These are phyloP conservation scores for Volucella inflata DNA, from an alignment of 2,888 invertebrate species.

Conservation along the genomic window DNA sequence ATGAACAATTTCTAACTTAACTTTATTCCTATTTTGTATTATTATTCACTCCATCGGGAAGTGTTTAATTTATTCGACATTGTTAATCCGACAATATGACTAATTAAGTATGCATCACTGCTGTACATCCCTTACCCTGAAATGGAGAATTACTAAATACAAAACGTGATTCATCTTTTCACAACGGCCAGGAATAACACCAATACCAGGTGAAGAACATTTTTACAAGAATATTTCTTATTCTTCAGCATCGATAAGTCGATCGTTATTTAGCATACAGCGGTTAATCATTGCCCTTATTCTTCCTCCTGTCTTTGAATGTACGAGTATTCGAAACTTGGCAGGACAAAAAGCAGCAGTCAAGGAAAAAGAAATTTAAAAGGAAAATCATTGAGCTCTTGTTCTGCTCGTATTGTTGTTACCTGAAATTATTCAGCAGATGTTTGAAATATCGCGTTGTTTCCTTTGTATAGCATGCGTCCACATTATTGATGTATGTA, in stretches of 20 bases:
- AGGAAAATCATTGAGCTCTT: slow-evolving; percentile 28
- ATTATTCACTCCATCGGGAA: neutral
- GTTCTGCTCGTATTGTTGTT: slow-evolving; percentile 8
- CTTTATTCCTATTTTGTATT: no score
- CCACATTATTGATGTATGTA: neutral
- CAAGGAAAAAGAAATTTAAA: slow-evolving; percentile 14
- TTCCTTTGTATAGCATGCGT: neutral
- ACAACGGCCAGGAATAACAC: no score
- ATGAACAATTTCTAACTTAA: no score
- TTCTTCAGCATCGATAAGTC: slow-evolving; percentile 42
- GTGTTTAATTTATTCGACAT: neutral
- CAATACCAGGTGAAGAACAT: slow-evolving; percentile 42
- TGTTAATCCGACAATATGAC: slow-evolving; percentile 1
- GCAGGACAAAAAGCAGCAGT: neutral
- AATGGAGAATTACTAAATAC: neutral
- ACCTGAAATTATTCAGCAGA: slow-evolving; percentile 52
- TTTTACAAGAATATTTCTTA: slow-evolving; percentile 29
- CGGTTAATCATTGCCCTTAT: slow-evolving; percentile 37
- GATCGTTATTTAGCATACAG: slow-evolving; percentile 46
- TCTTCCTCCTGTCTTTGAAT: neutral
- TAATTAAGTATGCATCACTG: slow-evolving; percentile 7
- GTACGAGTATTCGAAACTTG: no score
- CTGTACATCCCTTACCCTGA: neutral
- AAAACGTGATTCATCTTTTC: slow-evolving; percentile 28
- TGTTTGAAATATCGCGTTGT: slow-evolving; percentile 49